phyloP scores from a whole-genome alignment of 2,113 vertebrate species.

The Burhinus bistriatus region DNA sequence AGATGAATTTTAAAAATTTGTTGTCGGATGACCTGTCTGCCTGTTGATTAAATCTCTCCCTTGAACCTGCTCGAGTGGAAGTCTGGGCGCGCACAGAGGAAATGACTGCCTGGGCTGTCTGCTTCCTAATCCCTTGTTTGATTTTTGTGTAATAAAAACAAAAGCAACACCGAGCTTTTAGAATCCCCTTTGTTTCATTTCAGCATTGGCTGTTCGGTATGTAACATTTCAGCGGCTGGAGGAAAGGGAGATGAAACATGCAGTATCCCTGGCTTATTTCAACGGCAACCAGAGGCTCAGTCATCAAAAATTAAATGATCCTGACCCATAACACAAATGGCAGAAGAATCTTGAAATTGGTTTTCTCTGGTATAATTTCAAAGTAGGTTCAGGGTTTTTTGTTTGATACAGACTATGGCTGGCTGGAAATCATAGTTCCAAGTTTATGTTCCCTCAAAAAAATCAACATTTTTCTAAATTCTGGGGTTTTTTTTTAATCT shows the following conservation, averaged over 20 bases:
- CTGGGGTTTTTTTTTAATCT: background rate
- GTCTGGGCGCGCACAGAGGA: background rate
- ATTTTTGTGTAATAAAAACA: background rate
- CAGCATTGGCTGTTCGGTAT: background rate
- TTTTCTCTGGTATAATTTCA: background rate
- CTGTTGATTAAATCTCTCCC: background rate
- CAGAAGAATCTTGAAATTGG: background rate
- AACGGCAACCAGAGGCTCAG: fast-evolving
- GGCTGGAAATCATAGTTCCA: background rate
- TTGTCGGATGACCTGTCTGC: background rate
- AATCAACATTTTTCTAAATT: background rate
- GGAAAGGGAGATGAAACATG: background rate
- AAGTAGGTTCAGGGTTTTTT: background rate
- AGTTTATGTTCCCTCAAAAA: background rate
- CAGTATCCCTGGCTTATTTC: background rate
- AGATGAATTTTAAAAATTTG: background rate
- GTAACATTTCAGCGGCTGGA: background rate
- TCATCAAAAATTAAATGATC: background rate
- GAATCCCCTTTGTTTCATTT: background rate
- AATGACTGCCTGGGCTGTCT: conserved; percentile 1
- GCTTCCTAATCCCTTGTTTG: conserved; percentile 20
- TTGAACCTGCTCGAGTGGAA: background rate
- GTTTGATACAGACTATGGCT: background rate
- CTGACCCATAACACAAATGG: background rate
- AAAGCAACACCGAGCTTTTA: background rate